Conservation (phyloP, 92 coral and sea anemone species). For the Paramuricea clavata region DNA sequence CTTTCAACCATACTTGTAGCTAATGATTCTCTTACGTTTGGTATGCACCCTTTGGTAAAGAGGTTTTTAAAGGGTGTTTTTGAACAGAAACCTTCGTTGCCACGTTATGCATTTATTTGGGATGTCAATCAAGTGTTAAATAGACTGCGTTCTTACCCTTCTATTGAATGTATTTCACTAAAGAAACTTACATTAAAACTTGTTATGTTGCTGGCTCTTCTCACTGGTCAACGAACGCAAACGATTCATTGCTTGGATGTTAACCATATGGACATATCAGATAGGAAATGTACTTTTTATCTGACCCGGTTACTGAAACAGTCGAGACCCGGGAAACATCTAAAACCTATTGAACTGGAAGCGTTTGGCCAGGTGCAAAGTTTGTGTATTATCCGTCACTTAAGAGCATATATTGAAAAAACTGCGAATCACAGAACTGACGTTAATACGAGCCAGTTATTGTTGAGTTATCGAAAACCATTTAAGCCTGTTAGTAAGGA, state of each 20-base stretch:
- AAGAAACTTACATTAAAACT: conserved; percentile 49
- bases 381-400: conserved; percentile 37
- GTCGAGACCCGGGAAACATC: conserved; percentile 59
- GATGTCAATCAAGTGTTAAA: conserved; percentile 59
- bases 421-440: neutral
- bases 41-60: conserved; percentile 60
- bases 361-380: conserved; percentile 36
- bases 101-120: conserved; percentile 56
- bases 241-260: conserved; percentile 56
- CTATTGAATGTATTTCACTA: conserved; percentile 28
- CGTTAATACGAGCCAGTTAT: conserved; percentile 24
- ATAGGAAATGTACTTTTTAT: conserved; percentile 45
- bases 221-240: conserved; percentile 57
- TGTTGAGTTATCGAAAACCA: conserved; percentile 37
- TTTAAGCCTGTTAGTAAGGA: conserved; percentile 46
- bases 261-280: conserved; percentile 39
- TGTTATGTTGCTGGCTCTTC: conserved; percentile 59
- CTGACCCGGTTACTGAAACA: conserved; percentile 59
- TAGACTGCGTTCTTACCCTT: conserved; percentile 39
- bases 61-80: conserved; percentile 60
- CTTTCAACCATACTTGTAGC: conserved; percentile 44
- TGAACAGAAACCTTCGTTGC: conserved; percentile 63
- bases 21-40: conserved; percentile 47
- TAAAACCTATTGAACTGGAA: conserved; percentile 43
- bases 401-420: conserved; percentile 26